Evolutionary conservation across 2,113 vertebrate genomes (phyloP).

Genomic region (Myxocyprinus asiaticus): DNA sequence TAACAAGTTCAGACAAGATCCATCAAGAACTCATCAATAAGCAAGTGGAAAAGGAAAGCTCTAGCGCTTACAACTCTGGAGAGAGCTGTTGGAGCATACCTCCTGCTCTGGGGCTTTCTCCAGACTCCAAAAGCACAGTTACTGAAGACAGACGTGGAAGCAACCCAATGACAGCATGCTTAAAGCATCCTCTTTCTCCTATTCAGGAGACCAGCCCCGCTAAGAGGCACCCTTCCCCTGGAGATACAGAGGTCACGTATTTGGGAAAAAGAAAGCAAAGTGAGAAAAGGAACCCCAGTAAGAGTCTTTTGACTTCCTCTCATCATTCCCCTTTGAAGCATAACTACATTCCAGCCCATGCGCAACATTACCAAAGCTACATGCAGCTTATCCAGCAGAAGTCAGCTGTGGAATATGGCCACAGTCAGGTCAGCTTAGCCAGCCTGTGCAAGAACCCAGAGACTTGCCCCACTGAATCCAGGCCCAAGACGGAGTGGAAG

Average conservation of each 20-base stretch:
- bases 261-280: conserved; percentile 70
- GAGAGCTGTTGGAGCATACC: conserved; percentile 95
- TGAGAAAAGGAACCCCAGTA: conserved; percentile 62
- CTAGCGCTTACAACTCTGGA: conserved; percentile 93
- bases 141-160: conserved; percentile 58
- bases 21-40: conserved; percentile 79
- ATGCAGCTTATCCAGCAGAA: conserved; percentile 98
- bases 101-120: conserved; percentile 81
- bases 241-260: conserved; percentile 73
- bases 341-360: conserved; percentile 93
- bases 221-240: conserved; percentile 53
- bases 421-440: conserved; percentile 93
- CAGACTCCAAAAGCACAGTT: conserved; percentile 77
- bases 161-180: conserved; percentile 34
- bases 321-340: conserved; percentile 83
- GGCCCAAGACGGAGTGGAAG: conserved; percentile 90
- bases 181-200: conserved; percentile 72
- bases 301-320: too few relatives aligned
- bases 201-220: conserved; percentile 70
- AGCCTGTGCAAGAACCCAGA: conserved; percentile 85
- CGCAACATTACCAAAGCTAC: conserved; percentile 97
- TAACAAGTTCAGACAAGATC: background rate
- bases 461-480: conserved; percentile 60
- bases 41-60: conserved; percentile 94
- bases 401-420: conserved; percentile 91